Evolutionary conservation across 2,888 invertebrate species (phyloP).

Genomic region (Tyria jacobaeae): DNA sequence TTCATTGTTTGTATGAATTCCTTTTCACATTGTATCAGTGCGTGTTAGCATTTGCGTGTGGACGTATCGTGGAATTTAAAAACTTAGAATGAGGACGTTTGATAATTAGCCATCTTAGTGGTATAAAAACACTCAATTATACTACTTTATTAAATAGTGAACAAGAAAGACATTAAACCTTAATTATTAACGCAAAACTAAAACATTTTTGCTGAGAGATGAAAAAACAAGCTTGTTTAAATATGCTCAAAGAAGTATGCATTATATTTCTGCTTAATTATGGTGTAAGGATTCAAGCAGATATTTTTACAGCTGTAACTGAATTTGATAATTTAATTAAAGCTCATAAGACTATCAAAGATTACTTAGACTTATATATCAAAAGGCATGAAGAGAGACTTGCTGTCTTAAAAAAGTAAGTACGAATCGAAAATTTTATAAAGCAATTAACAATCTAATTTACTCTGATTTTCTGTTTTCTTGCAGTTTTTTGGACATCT

Average conservation of each 20-base stretch:
- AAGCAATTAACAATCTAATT: no score
- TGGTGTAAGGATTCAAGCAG: not conserved
- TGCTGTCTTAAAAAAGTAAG: slow-evolving; percentile 50
- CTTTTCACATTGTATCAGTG: not conserved
- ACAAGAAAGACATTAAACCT: not conserved
- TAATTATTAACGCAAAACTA: no score
- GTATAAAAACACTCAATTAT: no score
- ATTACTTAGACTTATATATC: slow-evolving; percentile 93
- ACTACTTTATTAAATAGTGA: not conserved
- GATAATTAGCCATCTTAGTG: no score
- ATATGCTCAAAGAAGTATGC: not conserved
- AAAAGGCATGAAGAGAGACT: slow-evolving; percentile 93
- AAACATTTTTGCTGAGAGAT: not conserved
- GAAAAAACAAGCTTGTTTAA: no score
- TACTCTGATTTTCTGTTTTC: no score
- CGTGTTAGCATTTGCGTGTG: not conserved
- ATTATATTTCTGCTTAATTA: not conserved
- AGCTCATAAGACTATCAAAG: slow-evolving; percentile 95
- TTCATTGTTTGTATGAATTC: not conserved
- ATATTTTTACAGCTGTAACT: slow-evolving; percentile 1
- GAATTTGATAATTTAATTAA: slow-evolving; percentile 93
- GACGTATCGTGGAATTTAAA: no score
- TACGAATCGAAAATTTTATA: not conserved
- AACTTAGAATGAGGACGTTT: no score
- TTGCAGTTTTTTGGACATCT: slow-evolving; percentile 5